Evolutionary conservation across 2,888 invertebrate genomes (phyloP).

Genomic region (Napeogenes inachia): DNA sequence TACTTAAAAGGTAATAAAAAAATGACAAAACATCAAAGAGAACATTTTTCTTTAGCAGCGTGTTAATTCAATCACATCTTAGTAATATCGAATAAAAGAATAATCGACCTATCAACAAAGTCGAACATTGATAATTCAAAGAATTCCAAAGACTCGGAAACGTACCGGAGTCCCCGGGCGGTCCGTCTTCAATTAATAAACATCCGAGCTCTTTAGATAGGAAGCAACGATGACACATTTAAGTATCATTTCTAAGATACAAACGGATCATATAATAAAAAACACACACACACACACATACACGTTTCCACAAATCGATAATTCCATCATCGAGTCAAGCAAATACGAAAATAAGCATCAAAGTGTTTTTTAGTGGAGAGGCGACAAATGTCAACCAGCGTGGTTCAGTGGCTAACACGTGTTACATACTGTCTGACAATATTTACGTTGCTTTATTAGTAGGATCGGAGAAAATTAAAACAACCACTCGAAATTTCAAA

Average conservation of each 20-base stretch:
- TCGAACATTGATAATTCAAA: constrained; percentile 19
- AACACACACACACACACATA: constrained; percentile 64
- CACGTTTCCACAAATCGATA: constrained; percentile 73
- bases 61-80: constrained; percentile 5
- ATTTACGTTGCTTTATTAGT: constrained; percentile 72
- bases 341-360: constrained; percentile 76
- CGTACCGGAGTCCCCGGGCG: constrained; percentile 35
- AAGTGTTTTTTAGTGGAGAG: constrained; percentile 72
- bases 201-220: constrained; percentile 63
- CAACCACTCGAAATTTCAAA: constrained; percentile 56
- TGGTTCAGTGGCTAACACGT: constrained; percentile 69
- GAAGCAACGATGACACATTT: constrained; percentile 72
- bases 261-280: constrained; percentile 56
- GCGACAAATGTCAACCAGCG: constrained; percentile 69
- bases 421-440: constrained; percentile 75
- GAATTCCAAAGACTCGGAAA: constrained; percentile 36
- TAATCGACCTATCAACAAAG: constrained; percentile 16
- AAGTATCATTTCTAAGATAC: constrained; percentile 67
- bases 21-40: constrained; percentile 8
- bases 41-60: constrained; percentile 1
- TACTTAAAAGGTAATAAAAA: background rate
- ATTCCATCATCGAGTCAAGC: constrained; percentile 67
- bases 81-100: constrained; percentile 15
- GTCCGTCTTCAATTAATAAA: constrained; percentile 46
- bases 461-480: constrained; percentile 60